phyloP scores from a whole-genome alignment of 2,113 vertebrate genomes.

The Rhineura floridana region DNA sequence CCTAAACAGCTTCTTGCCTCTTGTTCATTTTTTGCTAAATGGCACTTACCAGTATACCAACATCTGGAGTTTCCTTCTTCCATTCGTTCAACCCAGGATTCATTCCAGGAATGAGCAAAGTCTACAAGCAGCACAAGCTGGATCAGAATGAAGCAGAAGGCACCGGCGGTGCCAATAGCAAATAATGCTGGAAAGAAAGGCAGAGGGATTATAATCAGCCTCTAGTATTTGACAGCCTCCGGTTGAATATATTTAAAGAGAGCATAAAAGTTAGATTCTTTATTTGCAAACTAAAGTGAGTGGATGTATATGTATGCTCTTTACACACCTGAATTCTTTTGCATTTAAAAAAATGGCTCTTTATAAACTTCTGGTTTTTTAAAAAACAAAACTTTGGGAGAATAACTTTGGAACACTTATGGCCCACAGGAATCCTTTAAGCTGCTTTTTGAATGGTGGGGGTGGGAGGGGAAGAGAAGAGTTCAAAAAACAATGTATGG shows the following conservation, averaged over 20 bases:
- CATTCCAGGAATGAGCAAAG: constrained; percentile 90
- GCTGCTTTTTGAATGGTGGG: no score
- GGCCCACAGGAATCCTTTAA: no score
- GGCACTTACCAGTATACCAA: constrained; percentile 89
- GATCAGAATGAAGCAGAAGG: constrained; percentile 89
- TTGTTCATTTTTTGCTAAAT: not conserved
- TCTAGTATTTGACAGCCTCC: not conserved
- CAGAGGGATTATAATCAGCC: constrained; percentile 10
- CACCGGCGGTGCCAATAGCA: constrained; percentile 80
- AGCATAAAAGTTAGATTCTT: not conserved
- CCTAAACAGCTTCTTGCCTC: not conserved
- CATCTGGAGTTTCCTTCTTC: constrained; percentile 83
- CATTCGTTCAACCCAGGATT: constrained; percentile 86
- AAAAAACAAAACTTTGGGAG: no score
- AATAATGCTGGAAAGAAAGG: constrained; percentile 83
- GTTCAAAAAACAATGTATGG: no score
- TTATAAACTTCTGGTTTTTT: no score
- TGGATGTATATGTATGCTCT: no score
- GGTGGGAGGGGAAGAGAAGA: no score
- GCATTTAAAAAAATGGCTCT: no score
- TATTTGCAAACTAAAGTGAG: not conserved
- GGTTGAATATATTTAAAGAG: not conserved
- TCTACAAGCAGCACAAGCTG: constrained; percentile 93
- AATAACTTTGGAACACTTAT: no score
- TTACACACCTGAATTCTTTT: no score